Evolutionary conservation across 2,113 vertebrate genomes (phyloP).

Genomic region (Megalops atlanticus): DNA sequence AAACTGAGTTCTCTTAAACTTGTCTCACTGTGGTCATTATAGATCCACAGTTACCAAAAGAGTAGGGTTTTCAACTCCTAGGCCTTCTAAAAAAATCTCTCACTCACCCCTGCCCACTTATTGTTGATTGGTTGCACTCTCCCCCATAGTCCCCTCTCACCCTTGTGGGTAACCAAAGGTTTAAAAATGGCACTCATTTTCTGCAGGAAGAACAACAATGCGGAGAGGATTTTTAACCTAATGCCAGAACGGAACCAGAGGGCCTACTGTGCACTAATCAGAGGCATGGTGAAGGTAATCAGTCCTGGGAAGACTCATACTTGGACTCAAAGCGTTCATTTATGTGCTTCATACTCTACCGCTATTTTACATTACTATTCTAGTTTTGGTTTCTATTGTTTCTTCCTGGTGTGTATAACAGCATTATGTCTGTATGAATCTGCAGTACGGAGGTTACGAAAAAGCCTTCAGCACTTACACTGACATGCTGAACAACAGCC

Average conservation of each 20-base stretch:
- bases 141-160: too few species aligned
- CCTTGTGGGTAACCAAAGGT: not conserved
- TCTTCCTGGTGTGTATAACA: slow-evolving; percentile 11
- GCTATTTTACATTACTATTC: too few species aligned
- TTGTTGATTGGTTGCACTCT: too few species aligned
- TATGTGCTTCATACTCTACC: not conserved
- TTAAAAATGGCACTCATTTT: not conserved
- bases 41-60: too few species aligned
- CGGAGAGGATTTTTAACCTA: slow-evolving; percentile 87
- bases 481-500: slow-evolving; percentile 82
- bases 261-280: slow-evolving; percentile 87
- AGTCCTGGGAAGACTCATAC: not conserved
- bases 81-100: too few species aligned
- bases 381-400: not conserved
- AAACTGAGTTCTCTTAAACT: too few species aligned
- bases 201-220: slow-evolving; percentile 78
- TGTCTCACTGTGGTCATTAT: too few species aligned
- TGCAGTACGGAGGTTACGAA: slow-evolving; percentile 73
- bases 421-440: slow-evolving; percentile 18
- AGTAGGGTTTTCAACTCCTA: too few species aligned
- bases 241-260: slow-evolving; percentile 82
- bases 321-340: not conserved
- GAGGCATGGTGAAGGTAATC: slow-evolving; percentile 91
- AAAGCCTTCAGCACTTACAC: slow-evolving; percentile 81
- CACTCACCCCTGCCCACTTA: too few species aligned